Base-by-base conservation (phyloP, 2,113 vertebrate genomes). In the Ictalurus punctatus region DNA sequence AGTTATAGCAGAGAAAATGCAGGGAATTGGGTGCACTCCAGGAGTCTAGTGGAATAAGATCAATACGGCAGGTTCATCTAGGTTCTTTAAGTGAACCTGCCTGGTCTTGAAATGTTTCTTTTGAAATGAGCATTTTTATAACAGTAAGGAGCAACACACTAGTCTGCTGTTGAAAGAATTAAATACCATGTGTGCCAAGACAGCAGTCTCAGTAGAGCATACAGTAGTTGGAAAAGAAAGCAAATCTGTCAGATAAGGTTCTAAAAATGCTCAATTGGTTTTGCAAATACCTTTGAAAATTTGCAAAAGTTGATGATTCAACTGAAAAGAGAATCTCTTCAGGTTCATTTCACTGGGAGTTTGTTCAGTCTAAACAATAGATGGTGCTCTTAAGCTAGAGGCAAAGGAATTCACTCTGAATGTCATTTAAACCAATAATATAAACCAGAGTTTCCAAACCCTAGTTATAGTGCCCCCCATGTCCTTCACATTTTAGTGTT, bases 381-480 rank as follows among this genome's bases (percentile, higher is more conserved):
- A 92, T 91, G 94, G 94, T 91, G 91, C 89, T 87, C 81, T 65
- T 90, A 37, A 82, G 84, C 90, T 63, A 76, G n/a, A 37, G 48
- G 7, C 73, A 63, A 37, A 14, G 59, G 37, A 25, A 37, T 19
- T 73, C 4, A 21, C 30, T 82, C 17, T 44, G 76, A 34, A 69
- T 82, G 8, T 54, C 4, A 74, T 58, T 48, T 13, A 23, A 74
- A 23, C 17, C 10, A 73, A 17, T 73, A 19, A 74, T 71, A 23
- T 76, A 48, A 76, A 76, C 8, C 74, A 48, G 10, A 52, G 25
- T 4, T 52, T 79, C 4, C 44, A 13, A 13, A 52, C 37, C 10
- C 44, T 48, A 7, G 44, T 48, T 6, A 0, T 48, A 6, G 44
- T 7, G 44, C 44, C 7, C 6, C 44, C 44, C 5, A 78, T 25